Evolutionary conservation across 2,113 vertebrate genomes (phyloP).

Genomic region (Protobothrops flavoviridis): DNA sequence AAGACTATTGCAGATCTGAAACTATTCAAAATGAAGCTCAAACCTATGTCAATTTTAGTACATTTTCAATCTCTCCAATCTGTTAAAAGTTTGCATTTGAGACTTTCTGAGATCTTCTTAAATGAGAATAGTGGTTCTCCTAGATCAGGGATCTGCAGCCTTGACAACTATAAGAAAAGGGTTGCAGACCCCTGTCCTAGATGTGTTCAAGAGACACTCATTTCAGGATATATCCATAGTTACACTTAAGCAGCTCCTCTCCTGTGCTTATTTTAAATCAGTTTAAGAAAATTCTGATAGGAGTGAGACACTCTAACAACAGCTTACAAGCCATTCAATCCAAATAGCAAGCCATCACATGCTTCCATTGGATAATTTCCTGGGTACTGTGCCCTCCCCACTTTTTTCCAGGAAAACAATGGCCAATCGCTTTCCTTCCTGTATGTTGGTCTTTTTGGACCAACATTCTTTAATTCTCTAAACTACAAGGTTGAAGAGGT

Average conservation of each 20-base stretch:
- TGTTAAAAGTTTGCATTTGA: not conserved
- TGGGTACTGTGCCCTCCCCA: not conserved
- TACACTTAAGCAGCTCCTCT: not conserved
- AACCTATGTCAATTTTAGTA: too few relatives aligned
- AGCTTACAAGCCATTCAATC: not conserved
- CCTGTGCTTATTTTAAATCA: not conserved
- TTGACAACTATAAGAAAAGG: too few relatives aligned
- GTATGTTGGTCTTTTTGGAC: not conserved
- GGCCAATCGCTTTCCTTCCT: not conserved
- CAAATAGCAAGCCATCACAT: not conserved
- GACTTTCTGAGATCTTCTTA: not conserved
- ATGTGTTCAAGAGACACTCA: not conserved
- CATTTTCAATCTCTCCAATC: not conserved
- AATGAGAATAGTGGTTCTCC: not conserved
- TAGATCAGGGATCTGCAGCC: not conserved
- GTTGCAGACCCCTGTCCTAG: too few relatives aligned
- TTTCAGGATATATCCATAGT: not conserved
- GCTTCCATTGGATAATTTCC: not conserved
- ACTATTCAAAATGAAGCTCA: not conserved
- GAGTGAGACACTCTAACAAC: not conserved
- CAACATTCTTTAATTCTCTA: not conserved
- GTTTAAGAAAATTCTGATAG: not conserved
- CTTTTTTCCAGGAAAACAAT: not conserved
- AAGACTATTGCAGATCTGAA: not conserved
- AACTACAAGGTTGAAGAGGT: not conserved